phyloP scores from a whole-genome alignment of 1,140 invertebrate genomes.

The Lethocerus indicus region DNA sequence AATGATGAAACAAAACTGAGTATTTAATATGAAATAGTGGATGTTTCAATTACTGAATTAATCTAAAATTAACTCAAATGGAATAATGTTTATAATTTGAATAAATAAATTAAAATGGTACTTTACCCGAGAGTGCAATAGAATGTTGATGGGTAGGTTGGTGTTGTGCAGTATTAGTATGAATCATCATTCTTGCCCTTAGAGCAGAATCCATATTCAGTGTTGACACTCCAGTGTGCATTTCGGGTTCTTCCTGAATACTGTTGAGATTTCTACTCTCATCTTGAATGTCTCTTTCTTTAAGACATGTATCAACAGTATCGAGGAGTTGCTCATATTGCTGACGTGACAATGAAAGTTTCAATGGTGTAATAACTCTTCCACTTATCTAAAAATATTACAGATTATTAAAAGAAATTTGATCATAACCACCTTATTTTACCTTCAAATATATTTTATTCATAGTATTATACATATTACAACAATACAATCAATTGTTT shows the following conservation, averaged over 20 bases:
- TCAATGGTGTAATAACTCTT: slow-evolving; percentile 63
- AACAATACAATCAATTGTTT: background rate
- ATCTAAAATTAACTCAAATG: background rate
- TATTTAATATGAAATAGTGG: background rate
- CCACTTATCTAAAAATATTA: slow-evolving; percentile 43
- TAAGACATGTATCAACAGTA: slow-evolving; percentile 36
- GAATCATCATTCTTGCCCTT: slow-evolving; percentile 29
- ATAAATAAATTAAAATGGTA: background rate
- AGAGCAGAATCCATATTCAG: slow-evolving; percentile 39
- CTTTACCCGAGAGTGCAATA: slow-evolving; percentile 1
- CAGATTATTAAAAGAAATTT: background rate
- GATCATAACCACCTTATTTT: background rate
- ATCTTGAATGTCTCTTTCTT: background rate
- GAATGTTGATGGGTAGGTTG: slow-evolving; percentile 10
- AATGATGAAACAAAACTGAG: no score
- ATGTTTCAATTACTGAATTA: background rate
- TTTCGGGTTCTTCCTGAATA: slow-evolving; percentile 25
- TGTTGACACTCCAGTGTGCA: slow-evolving; percentile 27
- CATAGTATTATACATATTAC: background rate
- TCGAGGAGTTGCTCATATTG: slow-evolving; percentile 83
- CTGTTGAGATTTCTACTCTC: slow-evolving; percentile 16
- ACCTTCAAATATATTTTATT: background rate
- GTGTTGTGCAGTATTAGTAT: slow-evolving; percentile 8
- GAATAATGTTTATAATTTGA: background rate
- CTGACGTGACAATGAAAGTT: slow-evolving; percentile 63